Percentiles rank a stretch among this genome's conserved stretches.
These are phyloP conservation scores for Oreochromis tanganicae DNA, from an alignment of 2,113 vertebrate species.

Conservation along the genomic window DNA sequence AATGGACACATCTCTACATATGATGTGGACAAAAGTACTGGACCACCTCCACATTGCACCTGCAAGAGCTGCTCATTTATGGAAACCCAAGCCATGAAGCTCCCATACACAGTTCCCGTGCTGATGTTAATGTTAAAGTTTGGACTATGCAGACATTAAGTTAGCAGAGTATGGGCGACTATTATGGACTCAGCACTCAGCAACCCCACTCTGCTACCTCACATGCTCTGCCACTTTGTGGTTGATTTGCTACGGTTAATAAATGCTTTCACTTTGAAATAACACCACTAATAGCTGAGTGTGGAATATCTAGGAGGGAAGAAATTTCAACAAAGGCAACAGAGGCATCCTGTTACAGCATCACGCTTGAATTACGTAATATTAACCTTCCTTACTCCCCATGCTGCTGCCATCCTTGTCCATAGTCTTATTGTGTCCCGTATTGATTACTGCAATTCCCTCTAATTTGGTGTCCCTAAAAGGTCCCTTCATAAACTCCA, in stretches of 20 bases:
- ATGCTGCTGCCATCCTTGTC: not conserved
- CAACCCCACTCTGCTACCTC: not conserved
- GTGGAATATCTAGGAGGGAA: not conserved
- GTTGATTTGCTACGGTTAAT: not conserved
- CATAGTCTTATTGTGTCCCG: not conserved
- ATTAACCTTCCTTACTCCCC: not conserved
- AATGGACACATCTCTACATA: not conserved
- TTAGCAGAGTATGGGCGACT: not conserved
- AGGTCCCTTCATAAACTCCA: not conserved
- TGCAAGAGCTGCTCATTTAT: rapidly evolving
- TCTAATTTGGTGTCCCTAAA: not conserved
- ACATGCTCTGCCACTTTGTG: not conserved
- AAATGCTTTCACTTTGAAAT: not conserved
- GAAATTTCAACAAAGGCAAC: not conserved
- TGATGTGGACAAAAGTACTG: not conserved
- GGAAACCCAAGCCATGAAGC: not conserved
- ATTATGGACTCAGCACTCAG: not conserved
- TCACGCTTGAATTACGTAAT: not conserved
- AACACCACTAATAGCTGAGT: not conserved
- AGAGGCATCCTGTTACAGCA: not conserved
- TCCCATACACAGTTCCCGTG: not conserved
- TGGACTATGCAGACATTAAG: not conserved
- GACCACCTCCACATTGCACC: not conserved
- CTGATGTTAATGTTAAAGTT: not conserved
- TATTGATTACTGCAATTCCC: rapidly evolving